phyloP scores from a whole-genome alignment of 2,888 invertebrate species.

The Eupeodes luniger region DNA sequence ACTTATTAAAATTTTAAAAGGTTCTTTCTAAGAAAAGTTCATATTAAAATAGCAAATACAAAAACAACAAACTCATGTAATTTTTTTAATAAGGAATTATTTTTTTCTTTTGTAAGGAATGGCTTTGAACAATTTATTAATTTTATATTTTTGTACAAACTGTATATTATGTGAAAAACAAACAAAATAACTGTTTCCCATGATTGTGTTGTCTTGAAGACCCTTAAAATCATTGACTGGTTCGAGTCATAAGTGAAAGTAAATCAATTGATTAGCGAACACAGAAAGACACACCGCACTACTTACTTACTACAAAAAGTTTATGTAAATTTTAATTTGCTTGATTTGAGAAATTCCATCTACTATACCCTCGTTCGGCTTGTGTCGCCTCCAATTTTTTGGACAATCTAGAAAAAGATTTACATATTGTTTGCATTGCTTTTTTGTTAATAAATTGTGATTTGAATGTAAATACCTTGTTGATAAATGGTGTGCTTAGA shows the following conservation, averaged over 20 bases:
- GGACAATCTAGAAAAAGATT: constrained; percentile 87
- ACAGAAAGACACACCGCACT: constrained; percentile 55
- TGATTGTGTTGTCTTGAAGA: constrained; percentile 46
- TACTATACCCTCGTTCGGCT: constrained; percentile 91
- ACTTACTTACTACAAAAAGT: constrained; percentile 76
- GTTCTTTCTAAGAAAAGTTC: constrained; percentile 74
- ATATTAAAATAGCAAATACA: constrained; percentile 22
- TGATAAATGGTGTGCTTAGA: constrained; percentile 94
- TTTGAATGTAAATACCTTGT: constrained; percentile 87
- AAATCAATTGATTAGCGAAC: constrained; percentile 48
- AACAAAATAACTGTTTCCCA: constrained; percentile 28
- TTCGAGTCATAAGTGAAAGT: constrained; percentile 52
- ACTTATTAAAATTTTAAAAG: constrained; percentile 75
- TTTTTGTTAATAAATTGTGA: not conserved
- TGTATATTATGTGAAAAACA: constrained; percentile 29
- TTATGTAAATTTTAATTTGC: constrained; percentile 77
- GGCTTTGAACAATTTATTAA: constrained; percentile 45
- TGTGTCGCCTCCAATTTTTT: constrained; percentile 92
- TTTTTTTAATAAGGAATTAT: constrained; percentile 3
- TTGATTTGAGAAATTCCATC: constrained; percentile 65
- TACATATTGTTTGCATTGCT: constrained; percentile 31
- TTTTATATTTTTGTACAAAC: constrained; percentile 63
- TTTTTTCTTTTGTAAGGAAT: constrained; percentile 55
- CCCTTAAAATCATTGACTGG: constrained; percentile 40
- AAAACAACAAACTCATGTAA: constrained; percentile 1